Conservation (phyloP, 2,113 vertebrate species). For the Odontophorus gujanensis region DNA sequence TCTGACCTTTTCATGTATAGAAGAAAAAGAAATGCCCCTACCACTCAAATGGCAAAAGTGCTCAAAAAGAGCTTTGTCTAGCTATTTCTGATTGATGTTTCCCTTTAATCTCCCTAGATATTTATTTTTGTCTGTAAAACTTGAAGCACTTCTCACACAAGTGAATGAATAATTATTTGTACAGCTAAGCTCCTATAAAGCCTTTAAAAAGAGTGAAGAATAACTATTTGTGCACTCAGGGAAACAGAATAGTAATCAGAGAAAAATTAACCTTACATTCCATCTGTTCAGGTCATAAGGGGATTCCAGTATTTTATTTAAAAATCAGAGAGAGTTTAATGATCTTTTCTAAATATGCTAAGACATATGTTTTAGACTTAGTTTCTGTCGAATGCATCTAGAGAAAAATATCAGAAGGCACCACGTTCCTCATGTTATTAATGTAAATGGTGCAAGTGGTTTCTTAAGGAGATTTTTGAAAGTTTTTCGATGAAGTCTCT, state of each 20-base stretch:
- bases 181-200: not conserved
- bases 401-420: not conserved
- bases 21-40: not conserved
- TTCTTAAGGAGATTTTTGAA: not conserved
- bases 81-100: not conserved
- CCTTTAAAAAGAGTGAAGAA: not conserved
- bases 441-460: not conserved
- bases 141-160: not conserved
- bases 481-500: not conserved
- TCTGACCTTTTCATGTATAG: rapidly evolving
- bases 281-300: not conserved
- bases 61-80: not conserved
- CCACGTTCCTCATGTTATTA: not conserved
- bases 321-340: not conserved
- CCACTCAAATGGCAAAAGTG: not conserved
- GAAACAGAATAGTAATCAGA: not conserved
- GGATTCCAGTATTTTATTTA: not conserved
- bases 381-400: not conserved
- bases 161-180: not conserved
- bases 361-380: not conserved
- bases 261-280: not conserved
- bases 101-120: not conserved
- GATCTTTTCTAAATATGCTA: not conserved
- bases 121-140: not conserved
- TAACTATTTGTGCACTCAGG: not conserved